Conservation (phyloP, 2,888 invertebrate genomes). For the Apoderus coryli region DNA sequence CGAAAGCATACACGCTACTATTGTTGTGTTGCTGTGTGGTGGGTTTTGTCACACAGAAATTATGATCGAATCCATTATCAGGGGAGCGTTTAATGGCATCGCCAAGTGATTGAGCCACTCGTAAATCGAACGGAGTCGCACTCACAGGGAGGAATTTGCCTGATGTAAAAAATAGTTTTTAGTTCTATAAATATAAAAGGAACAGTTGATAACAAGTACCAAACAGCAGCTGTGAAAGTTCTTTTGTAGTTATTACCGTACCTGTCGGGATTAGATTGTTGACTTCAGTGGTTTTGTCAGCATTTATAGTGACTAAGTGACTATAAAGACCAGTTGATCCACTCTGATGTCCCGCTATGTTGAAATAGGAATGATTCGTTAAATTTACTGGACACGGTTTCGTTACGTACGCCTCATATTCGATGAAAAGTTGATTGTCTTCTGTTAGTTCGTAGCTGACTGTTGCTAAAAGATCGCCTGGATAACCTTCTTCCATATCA, state of each 20-base stretch:
- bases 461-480: slow-evolving; percentile 62
- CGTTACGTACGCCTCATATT: slow-evolving; percentile 59
- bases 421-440: slow-evolving; percentile 58
- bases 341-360: slow-evolving; percentile 74
- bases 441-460: slow-evolving; percentile 56
- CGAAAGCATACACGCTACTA: no score
- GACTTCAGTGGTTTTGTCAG: slow-evolving; percentile 58
- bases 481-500: slow-evolving; percentile 77
- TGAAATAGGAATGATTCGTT: slow-evolving; percentile 83
- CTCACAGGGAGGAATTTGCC: slow-evolving; percentile 56
- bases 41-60: slow-evolving; percentile 57
- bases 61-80: slow-evolving; percentile 65
- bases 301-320: slow-evolving; percentile 57
- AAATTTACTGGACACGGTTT: slow-evolving; percentile 75
- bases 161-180: slow-evolving; percentile 22
- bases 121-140: slow-evolving; percentile 59
- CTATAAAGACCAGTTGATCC: slow-evolving; percentile 50
- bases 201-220: no score
- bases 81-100: slow-evolving; percentile 52
- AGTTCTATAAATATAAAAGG: no score
- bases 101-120: slow-evolving; percentile 47
- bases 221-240: no score
- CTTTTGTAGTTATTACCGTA: no score
- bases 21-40: slow-evolving; percentile 36
- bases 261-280: slow-evolving; percentile 64